These are phyloP conservation scores for Sinocyclocheilus rhinocerous DNA, from an alignment of 2,113 vertebrate genomes.

Conservation along the genomic window DNA sequence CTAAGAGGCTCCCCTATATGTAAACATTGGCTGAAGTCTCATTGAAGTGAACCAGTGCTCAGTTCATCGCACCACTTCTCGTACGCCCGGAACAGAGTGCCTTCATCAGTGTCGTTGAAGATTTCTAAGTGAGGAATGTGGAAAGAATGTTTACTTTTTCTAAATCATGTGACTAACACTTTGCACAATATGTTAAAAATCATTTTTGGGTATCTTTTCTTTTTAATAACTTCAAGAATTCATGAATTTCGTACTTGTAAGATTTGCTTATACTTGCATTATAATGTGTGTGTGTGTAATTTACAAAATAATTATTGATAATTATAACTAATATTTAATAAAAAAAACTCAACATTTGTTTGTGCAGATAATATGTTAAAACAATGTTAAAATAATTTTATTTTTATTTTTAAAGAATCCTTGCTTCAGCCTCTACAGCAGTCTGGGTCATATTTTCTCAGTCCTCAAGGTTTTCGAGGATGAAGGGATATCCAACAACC, in stretches of 20 bases:
- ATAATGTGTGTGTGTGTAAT: background rate
- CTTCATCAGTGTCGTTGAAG: conserved; percentile 76
- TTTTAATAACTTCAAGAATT: background rate
- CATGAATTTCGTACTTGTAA: background rate
- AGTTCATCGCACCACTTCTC: conserved; percentile 75
- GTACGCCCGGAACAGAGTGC: conserved; percentile 71
- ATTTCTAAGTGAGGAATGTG: conserved; percentile 69
- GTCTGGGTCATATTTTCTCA: background rate
- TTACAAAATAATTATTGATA: background rate
- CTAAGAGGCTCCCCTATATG: background rate
- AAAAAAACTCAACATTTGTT: background rate
- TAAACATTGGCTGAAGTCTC: background rate
- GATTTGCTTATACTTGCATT: no score
- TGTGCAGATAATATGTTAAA: no score
- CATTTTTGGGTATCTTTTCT: background rate
- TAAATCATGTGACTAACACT: background rate
- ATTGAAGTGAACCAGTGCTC: conserved; percentile 40
- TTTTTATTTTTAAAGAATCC: background rate
- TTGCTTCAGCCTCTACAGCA: background rate
- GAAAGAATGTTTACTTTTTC: background rate
- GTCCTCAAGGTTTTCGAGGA: background rate
- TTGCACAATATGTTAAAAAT: background rate
- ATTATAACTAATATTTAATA: no score
- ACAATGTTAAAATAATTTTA: no score
- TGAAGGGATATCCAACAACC: background rate